Evolutionary conservation across 2,888 invertebrate genomes (phyloP), one percentile per base, ranked within the genome.

Genomic region (Neelides folsomi): DNA sequence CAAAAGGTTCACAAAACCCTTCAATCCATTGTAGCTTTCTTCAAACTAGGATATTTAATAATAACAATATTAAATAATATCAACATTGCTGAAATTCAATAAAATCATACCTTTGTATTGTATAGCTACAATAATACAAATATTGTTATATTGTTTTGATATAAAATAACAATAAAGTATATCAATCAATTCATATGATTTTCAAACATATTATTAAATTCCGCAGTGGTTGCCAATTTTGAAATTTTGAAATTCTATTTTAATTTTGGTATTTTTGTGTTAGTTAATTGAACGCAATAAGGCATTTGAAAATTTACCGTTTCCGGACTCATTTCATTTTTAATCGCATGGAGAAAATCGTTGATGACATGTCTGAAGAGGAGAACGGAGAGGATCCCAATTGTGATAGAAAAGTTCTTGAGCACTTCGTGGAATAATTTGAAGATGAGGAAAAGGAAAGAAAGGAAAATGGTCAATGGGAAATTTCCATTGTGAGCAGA

Each of bases 311-410:
- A n/a, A n/a, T n/a, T 36, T n/a, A 43, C 49, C 43, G 42, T 13
- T n/a, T 43, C 19, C 2, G 49, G 49, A 15, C 43, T 49, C 19
- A 49, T 44, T 12, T 43, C 37, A 9, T 43, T 44, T 10, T 49
- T 49, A 38, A 42, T 49, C 18, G 49, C 49, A 37, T 37, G 37
- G 19, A 49, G 43, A 9, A 49, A 16, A 34, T 49, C 49, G 18
- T 49, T 49, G 43, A 49, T 16, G 16, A 49, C 44, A n/a, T 49
- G 49, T 34, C 49, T 18, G 12, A 49, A 38, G n/a, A 49, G 43
- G 9, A 49, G 18, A 44, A 44, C 49, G 16, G 43, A 44, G 18
- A 49, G 15, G 37, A 49, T 36, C 3, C 49, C 49, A 34, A 49
- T 43, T 8, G 44, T n/a, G 35, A 42, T 44, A 2, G 49, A 43